Base-by-base conservation (phyloP, 1,140 invertebrate species). In the Agrypnia vestita region DNA sequence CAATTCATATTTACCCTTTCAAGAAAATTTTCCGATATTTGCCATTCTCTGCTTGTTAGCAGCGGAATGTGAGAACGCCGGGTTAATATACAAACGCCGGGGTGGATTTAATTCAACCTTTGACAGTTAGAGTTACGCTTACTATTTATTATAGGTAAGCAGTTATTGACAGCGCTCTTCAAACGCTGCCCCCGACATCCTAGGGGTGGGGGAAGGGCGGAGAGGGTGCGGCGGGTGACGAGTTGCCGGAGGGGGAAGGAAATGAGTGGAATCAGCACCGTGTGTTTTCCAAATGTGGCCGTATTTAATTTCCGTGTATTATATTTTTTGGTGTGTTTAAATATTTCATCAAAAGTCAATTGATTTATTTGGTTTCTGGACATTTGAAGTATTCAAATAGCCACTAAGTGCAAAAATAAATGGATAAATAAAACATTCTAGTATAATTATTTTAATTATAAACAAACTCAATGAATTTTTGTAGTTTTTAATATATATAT, bases 61-160 rank as follows among this genome's bases (percentile, higher is more conserved):
- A 59, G 15, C 7, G 15, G 21, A 59, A 59, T 19, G 7, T 3
- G 25, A 35, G 15, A 9, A 59, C 55, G 15, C 11, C 15, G 55
- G 3, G 21, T 59, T 59, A 59, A 21, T 59, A 4, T 21, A 19
- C 55, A 9, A 19, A 59, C 7, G 15, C 7, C 17, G 35, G 19
- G 76, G 76, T 78, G 75, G 80, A 49, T 62, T 55, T 61, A 80
- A 49, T 73, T 47, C 67, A 78, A 46, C 75, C 49, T 56, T 75
- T 75, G 80, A 81, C 80, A 81, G 76, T 56, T n/a, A 15, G 71
- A 81, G 77, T 69, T 75, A 35, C 49, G 76, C 75, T 76, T 81
- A 81, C 76, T 81, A 78, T 81, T 81, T 81, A 81, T 81, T 78
- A 61, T 72, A 69, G 76, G 80, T 74, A 77, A 81, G 76, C 80